Percentiles rank a stretch among this genome's conserved stretches.
These are phyloP conservation scores for Stictonetta naevosa DNA, from an alignment of 2,113 vertebrate species.

Conservation along the genomic window DNA sequence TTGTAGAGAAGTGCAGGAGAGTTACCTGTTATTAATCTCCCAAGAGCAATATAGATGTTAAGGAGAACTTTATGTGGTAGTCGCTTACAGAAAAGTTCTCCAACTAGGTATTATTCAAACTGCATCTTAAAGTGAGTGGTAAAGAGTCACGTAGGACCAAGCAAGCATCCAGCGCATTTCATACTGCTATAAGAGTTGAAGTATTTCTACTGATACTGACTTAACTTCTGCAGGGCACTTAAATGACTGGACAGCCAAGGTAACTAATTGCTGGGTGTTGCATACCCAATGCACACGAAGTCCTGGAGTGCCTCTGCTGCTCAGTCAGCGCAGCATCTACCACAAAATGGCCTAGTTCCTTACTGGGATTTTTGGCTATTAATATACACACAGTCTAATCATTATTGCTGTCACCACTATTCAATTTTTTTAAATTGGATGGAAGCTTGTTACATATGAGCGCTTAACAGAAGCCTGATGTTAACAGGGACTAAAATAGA, in stretches of 20 bases:
- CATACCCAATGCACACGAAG: fast-evolving
- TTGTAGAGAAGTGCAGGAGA: neutral
- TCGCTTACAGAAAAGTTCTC: neutral
- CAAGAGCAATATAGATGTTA: neutral
- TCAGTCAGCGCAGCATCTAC: neutral
- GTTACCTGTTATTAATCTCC: neutral
- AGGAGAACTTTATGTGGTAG: neutral
- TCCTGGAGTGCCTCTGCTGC: neutral
- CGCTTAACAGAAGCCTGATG: neutral
- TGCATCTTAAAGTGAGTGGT: neutral
- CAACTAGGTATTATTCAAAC: neutral
- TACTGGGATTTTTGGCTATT: neutral
- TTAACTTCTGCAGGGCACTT: neutral
- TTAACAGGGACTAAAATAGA: neutral
- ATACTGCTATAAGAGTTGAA: neutral
- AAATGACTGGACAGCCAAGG: neutral
- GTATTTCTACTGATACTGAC: neutral
- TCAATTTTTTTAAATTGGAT: neutral
- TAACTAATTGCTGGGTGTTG: neutral
- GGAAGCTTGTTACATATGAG: neutral
- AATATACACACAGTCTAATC: neutral
- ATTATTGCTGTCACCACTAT: neutral
- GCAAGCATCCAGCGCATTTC: neutral
- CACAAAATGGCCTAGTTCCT: neutral
- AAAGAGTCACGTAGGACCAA: neutral